Evolutionary conservation across 64 coral and sea anemone genomes (phyloP).

Genomic region (Montipora foliosa): DNA sequence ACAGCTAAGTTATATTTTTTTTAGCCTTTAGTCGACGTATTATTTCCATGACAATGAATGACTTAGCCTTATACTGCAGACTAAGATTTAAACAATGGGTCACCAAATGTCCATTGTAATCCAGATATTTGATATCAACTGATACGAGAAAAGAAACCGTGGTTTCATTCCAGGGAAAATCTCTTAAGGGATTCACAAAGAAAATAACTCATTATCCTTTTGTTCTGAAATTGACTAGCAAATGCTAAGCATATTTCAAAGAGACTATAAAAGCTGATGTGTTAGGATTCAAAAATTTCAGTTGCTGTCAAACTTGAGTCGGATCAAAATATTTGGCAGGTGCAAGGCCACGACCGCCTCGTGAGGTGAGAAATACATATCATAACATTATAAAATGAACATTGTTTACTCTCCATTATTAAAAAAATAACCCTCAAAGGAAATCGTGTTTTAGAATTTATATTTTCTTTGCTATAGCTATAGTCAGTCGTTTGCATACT

Average conservation of each 20-base stretch:
- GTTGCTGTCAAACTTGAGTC: not conserved
- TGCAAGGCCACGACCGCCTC: not conserved
- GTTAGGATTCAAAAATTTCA: not conserved
- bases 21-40: not conserved
- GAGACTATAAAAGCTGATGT: conserved; percentile 6
- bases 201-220: conserved; percentile 6
- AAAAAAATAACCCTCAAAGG: too few relatives aligned
- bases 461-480: not conserved
- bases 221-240: not conserved
- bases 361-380: not conserved
- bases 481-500: too few relatives aligned
- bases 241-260: conserved; percentile 31
- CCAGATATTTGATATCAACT: not conserved
- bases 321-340: not conserved
- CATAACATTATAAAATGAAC: too few relatives aligned
- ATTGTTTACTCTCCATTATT: not conserved
- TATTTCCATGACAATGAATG: conserved; percentile 43
- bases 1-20: conserved; percentile 14
- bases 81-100: conserved; percentile 12
- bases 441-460: not conserved
- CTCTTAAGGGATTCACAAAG: conserved; percentile 2
- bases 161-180: not conserved
- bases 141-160: not conserved
- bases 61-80: conserved; percentile 2
- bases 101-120: not conserved